These are phyloP conservation scores for Yponomeuta malinellus DNA, from an alignment of 2,888 invertebrate species.

Conservation along the genomic window DNA sequence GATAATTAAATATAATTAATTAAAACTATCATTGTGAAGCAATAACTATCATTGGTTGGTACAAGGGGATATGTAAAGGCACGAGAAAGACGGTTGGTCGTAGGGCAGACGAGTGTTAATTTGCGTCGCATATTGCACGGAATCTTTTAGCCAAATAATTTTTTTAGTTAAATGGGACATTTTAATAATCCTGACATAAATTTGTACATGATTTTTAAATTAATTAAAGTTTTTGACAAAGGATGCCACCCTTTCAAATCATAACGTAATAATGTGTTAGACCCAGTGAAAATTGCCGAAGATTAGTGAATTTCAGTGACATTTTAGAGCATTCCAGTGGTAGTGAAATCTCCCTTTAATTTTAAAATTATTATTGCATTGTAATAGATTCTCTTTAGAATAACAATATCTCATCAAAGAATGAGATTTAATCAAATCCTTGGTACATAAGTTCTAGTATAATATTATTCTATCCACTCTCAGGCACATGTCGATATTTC, in stretches of 20 bases:
- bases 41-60: slow-evolving; percentile 31
- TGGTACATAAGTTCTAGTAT: slow-evolving; percentile 20
- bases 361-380: slow-evolving; percentile 34
- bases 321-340: slow-evolving; percentile 57
- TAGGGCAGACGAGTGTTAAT: background rate
- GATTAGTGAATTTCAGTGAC: slow-evolving; percentile 30
- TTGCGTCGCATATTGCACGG: background rate
- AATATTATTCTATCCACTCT: slow-evolving; percentile 3
- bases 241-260: background rate
- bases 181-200: slow-evolving; percentile 12
- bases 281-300: background rate
- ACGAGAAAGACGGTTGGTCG: background rate
- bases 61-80: background rate
- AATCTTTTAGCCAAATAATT: slow-evolving; percentile 5
- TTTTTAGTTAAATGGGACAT: slow-evolving; percentile 10
- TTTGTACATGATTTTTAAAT: slow-evolving; percentile 7
- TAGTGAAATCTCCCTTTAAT: slow-evolving; percentile 40
- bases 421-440: slow-evolving; percentile 33
- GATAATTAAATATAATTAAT: slow-evolving; percentile 25
- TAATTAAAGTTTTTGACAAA: slow-evolving; percentile 5
- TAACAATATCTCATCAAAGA: slow-evolving; percentile 35
- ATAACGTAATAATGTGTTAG: background rate
- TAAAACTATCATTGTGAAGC: slow-evolving; percentile 28
- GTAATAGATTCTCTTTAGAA: slow-evolving; percentile 15
- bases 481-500: slow-evolving; percentile 7